Conservation (phyloP, 2,113 vertebrate species). For the Entomyzon cyanotis region DNA sequence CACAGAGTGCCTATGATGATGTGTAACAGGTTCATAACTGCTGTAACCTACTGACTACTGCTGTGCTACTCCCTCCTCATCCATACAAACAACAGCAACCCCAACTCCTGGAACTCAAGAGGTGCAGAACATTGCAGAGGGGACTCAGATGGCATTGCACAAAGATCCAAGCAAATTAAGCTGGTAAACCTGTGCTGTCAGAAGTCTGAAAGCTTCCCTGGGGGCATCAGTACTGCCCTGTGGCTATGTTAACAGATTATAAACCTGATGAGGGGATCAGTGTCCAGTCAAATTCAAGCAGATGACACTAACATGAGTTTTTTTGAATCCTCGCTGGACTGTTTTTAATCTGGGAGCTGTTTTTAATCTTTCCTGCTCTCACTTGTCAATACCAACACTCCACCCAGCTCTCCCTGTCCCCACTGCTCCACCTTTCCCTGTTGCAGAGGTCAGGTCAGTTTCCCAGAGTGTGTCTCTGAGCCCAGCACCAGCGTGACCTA, state of each 20-base stretch:
- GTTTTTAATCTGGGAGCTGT: not conserved
- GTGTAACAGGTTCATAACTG: rapidly evolving
- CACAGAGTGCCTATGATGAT: not conserved
- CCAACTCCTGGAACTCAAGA: not conserved
- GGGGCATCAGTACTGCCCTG: not conserved
- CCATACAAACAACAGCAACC: not conserved
- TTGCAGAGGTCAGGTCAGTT: not conserved
- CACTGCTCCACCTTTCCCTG: not conserved
- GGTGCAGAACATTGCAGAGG: not conserved
- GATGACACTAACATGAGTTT: not conserved
- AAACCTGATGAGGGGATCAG: not conserved
- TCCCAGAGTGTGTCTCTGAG: not conserved
- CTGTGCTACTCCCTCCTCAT: not conserved
- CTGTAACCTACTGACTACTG: not conserved
- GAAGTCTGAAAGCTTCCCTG: not conserved
- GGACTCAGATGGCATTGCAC: not conserved
- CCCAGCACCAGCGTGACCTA: not conserved
- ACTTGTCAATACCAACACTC: not conserved
- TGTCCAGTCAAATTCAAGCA: not conserved
- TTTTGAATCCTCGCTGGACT: not conserved
- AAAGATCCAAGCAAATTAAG: not conserved
- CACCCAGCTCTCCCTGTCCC: too few relatives aligned
- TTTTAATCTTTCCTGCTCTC: not conserved
- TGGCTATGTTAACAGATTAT: not conserved
- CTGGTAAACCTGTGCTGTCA: not conserved